Evolutionary conservation across 2,113 vertebrate genomes (phyloP).

Genomic region (Megatriorchis doriae): DNA sequence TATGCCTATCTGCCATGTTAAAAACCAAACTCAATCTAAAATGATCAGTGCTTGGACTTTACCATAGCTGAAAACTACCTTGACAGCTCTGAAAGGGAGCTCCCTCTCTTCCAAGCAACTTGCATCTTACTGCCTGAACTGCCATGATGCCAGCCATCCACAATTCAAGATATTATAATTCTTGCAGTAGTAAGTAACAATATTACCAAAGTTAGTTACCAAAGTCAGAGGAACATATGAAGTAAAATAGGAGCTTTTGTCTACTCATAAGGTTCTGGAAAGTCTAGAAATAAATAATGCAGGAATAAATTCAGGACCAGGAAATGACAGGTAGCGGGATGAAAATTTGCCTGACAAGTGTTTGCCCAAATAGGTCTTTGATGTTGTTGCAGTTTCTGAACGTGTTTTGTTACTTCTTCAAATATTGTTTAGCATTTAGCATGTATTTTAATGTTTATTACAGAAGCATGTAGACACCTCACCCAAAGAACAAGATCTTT

Average conservation of each 20-base stretch:
- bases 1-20: neutral
- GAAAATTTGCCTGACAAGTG: neutral
- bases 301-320: neutral
- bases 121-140: neutral
- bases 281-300: neutral
- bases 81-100: neutral
- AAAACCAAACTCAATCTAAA: neutral
- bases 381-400: neutral
- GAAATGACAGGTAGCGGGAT: neutral
- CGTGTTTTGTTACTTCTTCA: neutral
- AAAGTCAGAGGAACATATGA: neutral
- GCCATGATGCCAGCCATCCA: rapidly evolving
- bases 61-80: neutral
- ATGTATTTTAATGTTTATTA: neutral
- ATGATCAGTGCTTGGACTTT: neutral
- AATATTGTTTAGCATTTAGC: neutral
- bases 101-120: neutral
- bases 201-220: neutral
- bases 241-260: neutral
- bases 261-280: neutral
- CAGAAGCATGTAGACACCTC: neutral
- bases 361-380: neutral
- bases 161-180: neutral
- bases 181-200: neutral
- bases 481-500: neutral